Conservation (phyloP, 1,140 invertebrate species). For the Hycleus cichorii region DNA sequence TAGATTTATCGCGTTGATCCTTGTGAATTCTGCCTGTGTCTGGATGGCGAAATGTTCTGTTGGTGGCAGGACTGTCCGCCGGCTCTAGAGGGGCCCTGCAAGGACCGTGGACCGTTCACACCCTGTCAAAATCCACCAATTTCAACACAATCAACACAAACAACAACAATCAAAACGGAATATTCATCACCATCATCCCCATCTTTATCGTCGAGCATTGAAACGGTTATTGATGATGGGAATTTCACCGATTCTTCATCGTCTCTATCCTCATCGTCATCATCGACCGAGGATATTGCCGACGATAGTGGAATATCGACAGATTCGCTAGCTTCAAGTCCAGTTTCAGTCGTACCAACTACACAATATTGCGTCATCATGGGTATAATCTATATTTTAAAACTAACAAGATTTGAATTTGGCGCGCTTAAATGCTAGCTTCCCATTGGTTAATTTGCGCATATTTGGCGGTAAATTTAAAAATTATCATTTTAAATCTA, state of each 20-base stretch:
- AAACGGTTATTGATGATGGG: not conserved
- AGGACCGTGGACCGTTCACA: constrained; percentile 36
- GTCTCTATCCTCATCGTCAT: not conserved
- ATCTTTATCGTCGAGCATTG: not conserved
- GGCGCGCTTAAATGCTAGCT: no score
- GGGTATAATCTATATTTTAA: constrained; percentile 17
- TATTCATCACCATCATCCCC: constrained; percentile 2
- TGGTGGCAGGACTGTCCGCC: constrained; percentile 61
- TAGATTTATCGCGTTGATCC: constrained; percentile 50
- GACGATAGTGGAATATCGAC: not conserved
- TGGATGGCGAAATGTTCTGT: constrained; percentile 66
- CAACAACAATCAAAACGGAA: not conserved
- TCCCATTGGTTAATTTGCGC: no score
- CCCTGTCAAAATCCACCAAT: constrained; percentile 34
- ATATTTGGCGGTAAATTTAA: no score
- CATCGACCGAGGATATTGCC: not conserved
- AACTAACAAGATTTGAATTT: not conserved
- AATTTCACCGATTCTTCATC: constrained; percentile 11
- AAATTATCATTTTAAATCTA: not conserved
- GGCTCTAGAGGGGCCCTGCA: constrained; percentile 37
- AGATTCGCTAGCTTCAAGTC: not conserved
- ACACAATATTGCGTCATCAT: constrained; percentile 25
- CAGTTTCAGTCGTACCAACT: constrained; percentile 6
- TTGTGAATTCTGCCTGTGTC: constrained; percentile 62
- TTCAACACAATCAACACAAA: not conserved